Base-by-base conservation (phyloP, 2,113 vertebrate species). In the Centropristis striata region DNA sequence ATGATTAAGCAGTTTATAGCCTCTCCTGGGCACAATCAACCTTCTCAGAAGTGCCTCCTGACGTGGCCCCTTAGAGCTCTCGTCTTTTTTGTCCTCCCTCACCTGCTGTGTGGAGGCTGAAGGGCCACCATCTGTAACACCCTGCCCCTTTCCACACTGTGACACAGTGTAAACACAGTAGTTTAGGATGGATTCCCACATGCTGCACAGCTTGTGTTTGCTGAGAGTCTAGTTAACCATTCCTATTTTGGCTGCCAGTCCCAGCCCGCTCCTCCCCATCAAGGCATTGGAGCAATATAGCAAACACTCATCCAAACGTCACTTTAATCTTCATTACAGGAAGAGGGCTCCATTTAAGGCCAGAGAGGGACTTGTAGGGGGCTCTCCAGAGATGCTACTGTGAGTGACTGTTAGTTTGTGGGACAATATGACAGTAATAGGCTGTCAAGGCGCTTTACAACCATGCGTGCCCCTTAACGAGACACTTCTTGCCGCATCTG, bases 141-240 rank as follows among this genome's bases (percentile, higher is more conserved):
- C 44, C 55, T 10, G 20, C 54, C 72, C 57, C 41, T 78, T 75
- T 75, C 74, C 66, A 63, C 87, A 75, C 78, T 27, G 0, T 65
- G 80, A 80, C 86, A 72, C 69, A 72, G 65, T 81, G 86, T 88
- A 87, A 87, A 88, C 77, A 83, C 78, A 57, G 66, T 81, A 46
- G 77, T 81, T 86, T 59, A 51, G 85, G 83, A 87, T 61, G 32
- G 64, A 76, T 60, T 79, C 80, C 77, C 83, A 78, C 83, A 85
- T 71, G 69, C 86, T 80, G 86, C 86, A 83, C 89, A 91, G 91
- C 90, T 86, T 90, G 90, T 91, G 85, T 92, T 93, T 88, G 86
- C 77, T 79, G 76, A 88, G 73, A 80, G 76, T 44, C 81, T 55
- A 67, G 71, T 87, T 84, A 72, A 71, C 71, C 36, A 4, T 78